A percentile compares a stretch with the other conserved stretches of the same genome.
phyloP scores from a whole-genome alignment of 1,140 invertebrate species.

The Onthophagus taurus region DNA sequence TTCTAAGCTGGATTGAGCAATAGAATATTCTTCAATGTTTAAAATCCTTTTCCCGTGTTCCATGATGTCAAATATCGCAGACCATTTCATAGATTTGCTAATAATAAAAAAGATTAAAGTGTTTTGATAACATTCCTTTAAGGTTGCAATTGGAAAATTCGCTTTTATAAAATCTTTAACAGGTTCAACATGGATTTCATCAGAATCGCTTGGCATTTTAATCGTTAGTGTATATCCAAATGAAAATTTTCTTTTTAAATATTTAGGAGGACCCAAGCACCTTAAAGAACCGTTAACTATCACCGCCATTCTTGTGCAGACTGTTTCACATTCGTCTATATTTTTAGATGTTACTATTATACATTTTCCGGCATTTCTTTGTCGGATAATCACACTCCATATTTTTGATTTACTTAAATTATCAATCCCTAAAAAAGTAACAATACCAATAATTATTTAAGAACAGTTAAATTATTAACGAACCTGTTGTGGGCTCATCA shows the following conservation, averaged over 20 bases:
- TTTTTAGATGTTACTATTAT: constrained; percentile 69
- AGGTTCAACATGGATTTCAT: too few relatives aligned
- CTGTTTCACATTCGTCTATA: constrained; percentile 78
- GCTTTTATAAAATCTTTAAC: neutral
- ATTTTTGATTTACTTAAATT: constrained; percentile 67
- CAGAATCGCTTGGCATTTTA: too few relatives aligned
- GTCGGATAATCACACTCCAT: constrained; percentile 59
- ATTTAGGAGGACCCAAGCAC: constrained; percentile 57
- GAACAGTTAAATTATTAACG: neutral
- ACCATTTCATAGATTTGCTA: neutral
- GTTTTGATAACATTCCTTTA: neutral
- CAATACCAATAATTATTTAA: too few relatives aligned
- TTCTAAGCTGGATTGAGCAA: neutral
- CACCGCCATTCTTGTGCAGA: constrained; percentile 75
- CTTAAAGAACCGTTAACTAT: constrained; percentile 76
- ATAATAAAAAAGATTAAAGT: neutral
- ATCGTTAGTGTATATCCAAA: constrained; percentile 38
- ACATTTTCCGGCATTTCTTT: constrained; percentile 52
- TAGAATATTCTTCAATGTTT: neutral
- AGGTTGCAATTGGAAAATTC: neutral
- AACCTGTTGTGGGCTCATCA: constrained; percentile 66
- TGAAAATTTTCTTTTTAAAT: constrained; percentile 55
- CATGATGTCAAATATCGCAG: neutral
- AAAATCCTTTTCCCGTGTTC: neutral
- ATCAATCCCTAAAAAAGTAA: constrained; percentile 55